Base-by-base conservation (phyloP, 2,888 invertebrate genomes). In the Seladonia tumulorum region DNA sequence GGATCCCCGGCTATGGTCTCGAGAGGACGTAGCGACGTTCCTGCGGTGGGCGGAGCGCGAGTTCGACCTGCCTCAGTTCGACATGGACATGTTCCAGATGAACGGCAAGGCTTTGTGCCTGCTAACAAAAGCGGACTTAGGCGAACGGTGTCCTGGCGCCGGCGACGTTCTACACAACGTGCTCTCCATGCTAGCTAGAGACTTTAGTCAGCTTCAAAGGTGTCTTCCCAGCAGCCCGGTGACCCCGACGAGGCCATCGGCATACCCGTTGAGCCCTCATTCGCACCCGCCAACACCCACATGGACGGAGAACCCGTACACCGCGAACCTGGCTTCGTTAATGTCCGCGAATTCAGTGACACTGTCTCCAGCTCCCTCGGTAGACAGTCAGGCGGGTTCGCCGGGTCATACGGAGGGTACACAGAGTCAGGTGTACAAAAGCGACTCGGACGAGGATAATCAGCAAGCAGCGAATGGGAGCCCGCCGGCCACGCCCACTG, bases 141-240 rank as follows among this genome's bases (percentile, higher is more conserved):
- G 98, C 45, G 98, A 99, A 94, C 96, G 99, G 82, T 98, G 98
- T 91, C 99, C 99, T 0, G 98, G 98, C 35, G 98, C 98, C 53
- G 99, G 99, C 4, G 99, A 99, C 94, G 98, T 99, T 35, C 96
- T 99, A 87, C 98, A 98, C 96, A 99, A 99, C 95, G 98, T 98
- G 53, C 96, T 99, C 72, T 98, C 98, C 94, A 97, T 98, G 96
- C 95, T 98, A 85, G 97, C 98, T 79, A 97, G 98, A 66, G 98
- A 98, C 94, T 97, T 97, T 87, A 97, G 97, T 92, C 96, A 97
- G 94, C 95, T 98, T 93, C 97, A 98, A 91, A 96, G 97, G 95
- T 97, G 97, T 94, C 96, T 97, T 89, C 98, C 98, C 60, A 98
- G 97, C 88, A 97, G 96, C 94, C 98, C 98, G 63, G 97, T 98